Conservation (phyloP, 2,113 vertebrate species). For the Drymodes brunneopygia region DNA sequence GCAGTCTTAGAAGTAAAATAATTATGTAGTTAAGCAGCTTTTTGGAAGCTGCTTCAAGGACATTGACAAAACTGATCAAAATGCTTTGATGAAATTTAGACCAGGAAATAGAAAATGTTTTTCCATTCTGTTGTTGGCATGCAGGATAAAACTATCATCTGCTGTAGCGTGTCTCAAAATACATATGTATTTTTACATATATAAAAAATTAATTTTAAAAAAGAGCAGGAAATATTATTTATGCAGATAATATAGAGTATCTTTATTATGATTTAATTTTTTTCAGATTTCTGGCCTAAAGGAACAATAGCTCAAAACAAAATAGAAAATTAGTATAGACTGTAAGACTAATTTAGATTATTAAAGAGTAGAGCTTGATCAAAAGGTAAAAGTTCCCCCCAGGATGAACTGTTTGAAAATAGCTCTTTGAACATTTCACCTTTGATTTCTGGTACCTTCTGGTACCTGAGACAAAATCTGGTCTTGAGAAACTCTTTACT, state of each 20-base stretch:
- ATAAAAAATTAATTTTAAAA: background rate
- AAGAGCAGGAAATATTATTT: background rate
- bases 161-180: background rate
- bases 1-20: background rate
- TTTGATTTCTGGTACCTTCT: background rate
- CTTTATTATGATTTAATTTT: background rate
- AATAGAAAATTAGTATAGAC: background rate
- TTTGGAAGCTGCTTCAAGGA: background rate
- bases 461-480: background rate
- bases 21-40: background rate
- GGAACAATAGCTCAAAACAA: background rate
- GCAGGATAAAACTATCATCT: background rate
- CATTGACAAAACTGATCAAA: background rate
- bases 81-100: background rate
- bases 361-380: background rate
- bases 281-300: background rate
- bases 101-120: background rate
- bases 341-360: background rate
- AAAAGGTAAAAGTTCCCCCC: background rate
- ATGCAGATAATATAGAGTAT: background rate
- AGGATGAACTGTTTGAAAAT: background rate
- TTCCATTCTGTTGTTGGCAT: background rate
- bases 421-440: background rate
- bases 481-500: background rate
- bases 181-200: background rate